Evolutionary conservation across 64 coral and sea anemone species (phyloP), one percentile per base, ranked within the genome.

Genomic region (Dendrophyllia cribrosa): DNA sequence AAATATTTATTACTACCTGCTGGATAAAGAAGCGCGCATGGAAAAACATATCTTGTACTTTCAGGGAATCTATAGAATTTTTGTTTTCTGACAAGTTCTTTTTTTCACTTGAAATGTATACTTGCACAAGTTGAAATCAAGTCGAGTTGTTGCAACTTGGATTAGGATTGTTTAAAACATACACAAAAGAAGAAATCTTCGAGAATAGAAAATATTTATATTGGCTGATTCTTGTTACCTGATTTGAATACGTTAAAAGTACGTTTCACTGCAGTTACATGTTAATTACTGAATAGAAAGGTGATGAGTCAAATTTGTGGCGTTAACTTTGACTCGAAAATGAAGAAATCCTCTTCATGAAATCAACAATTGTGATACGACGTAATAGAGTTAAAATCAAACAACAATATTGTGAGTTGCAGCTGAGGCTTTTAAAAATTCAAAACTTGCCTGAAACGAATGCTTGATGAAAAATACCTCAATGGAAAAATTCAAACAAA

Each of bases 1-100:
- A 84, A 84, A 84, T 52, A 84, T 84, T 84, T 84, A 84, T 84
- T 24, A 63, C 19, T 84, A 84, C 80, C 80, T 24, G 62, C 43
- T 47, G 80, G 34, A 47, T 50, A n/a, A 44, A 66, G 43, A 64
- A 82, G 59, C 17, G 43, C 44, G 34, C 23, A 15, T 64, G 14
- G 21, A 66, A 83, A 66, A n/a, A 16, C 60, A 66, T 46, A 50
- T 49, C 67, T 67, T 66, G 19, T 51, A 11, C 43, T 83, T 83
- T n/a, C 20, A 67, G 22, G 51, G 45, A 51, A 23, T n/a, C 61
- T 10, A 67, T 14, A 9, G 25, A 59, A 19, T 43, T 44, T 61
- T 64, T n/a, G 24, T 26, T 7, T 34, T 34, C 34, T 34, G 34
- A 34, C 34, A 34, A 34, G 34, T 34, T 34, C 2, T 34, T 14